Conservation (phyloP, 2,888 invertebrate species). For the Xestia sexstrigata region DNA sequence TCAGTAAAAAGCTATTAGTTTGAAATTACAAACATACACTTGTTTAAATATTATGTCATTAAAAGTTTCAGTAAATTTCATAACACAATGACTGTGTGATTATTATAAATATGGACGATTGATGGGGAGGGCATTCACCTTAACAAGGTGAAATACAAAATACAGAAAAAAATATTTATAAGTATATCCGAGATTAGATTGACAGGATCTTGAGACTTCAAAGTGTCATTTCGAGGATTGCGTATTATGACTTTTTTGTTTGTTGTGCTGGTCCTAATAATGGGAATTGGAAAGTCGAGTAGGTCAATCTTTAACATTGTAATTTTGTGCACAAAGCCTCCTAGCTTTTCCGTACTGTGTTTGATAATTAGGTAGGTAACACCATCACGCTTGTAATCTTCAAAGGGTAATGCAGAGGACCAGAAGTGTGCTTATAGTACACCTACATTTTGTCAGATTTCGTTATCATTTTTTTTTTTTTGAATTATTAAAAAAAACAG, state of each 20-base stretch:
- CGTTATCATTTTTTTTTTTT: too few relatives aligned
- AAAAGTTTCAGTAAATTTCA: background rate
- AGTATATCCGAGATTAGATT: constrained; percentile 68
- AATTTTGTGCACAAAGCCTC: constrained; percentile 4
- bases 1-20: too few relatives aligned
- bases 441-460: background rate
- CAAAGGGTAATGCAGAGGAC: background rate
- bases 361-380: background rate
- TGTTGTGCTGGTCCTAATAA: constrained; percentile 39
- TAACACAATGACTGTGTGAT: background rate
- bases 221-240: constrained; percentile 55
- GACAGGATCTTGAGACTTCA: constrained; percentile 66
- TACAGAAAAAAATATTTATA: constrained; percentile 48
- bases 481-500: too few relatives aligned
- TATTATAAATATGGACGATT: background rate
- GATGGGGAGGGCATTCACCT: constrained; percentile 15
- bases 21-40: too few relatives aligned
- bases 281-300: constrained; percentile 38
- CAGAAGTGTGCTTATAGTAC: background rate
- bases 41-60: background rate
- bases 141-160: constrained; percentile 52
- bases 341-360: background rate
- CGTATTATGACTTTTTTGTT: constrained; percentile 54
- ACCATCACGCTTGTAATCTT: background rate
- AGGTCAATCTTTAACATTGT: constrained; percentile 31